Conservation (phyloP, 2,888 invertebrate genomes). For the Nasonia oneida region DNA sequence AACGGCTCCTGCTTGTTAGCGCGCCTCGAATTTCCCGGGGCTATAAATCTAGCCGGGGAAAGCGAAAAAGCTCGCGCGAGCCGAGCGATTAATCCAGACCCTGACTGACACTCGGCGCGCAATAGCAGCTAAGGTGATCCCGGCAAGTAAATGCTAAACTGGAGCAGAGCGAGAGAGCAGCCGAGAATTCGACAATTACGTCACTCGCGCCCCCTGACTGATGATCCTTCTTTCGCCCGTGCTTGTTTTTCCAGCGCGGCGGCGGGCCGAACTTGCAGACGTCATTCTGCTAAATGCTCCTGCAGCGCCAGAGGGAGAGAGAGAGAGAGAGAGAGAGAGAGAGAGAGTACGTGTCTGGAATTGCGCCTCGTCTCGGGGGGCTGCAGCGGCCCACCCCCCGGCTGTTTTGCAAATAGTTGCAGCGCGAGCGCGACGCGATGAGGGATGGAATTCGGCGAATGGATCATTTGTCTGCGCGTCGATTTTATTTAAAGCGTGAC, state of each 20-base stretch:
- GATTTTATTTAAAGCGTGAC: conserved; percentile 2
- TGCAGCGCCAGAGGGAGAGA: background rate
- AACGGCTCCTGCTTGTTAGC: background rate
- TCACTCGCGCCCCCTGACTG: conserved; percentile 74
- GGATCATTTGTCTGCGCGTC: background rate
- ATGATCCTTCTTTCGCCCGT: conserved; percentile 71
- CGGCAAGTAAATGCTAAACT: conserved; percentile 13
- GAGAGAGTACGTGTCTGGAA: conserved; percentile 31
- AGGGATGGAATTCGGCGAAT: background rate
- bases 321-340: background rate
- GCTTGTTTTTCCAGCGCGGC: conserved; percentile 5
- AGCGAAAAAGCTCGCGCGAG: background rate
- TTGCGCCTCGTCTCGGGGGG: background rate
- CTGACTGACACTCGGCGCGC: conserved; percentile 22
- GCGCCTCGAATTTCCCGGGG: conserved; percentile 32
- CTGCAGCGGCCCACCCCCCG: background rate
- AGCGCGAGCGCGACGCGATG: background rate
- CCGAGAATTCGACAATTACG: conserved; percentile 77
- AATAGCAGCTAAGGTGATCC: background rate
- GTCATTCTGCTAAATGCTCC: conserved; percentile 54
- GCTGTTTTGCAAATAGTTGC: background rate
- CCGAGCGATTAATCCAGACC: conserved; percentile 32
- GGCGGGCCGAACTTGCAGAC: conserved; percentile 41
- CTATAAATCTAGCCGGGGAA: conserved; percentile 39
- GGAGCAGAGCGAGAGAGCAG: background rate